phyloP scores from a whole-genome alignment of 2,888 invertebrate genomes.

The Drosophila meridionalis region DNA sequence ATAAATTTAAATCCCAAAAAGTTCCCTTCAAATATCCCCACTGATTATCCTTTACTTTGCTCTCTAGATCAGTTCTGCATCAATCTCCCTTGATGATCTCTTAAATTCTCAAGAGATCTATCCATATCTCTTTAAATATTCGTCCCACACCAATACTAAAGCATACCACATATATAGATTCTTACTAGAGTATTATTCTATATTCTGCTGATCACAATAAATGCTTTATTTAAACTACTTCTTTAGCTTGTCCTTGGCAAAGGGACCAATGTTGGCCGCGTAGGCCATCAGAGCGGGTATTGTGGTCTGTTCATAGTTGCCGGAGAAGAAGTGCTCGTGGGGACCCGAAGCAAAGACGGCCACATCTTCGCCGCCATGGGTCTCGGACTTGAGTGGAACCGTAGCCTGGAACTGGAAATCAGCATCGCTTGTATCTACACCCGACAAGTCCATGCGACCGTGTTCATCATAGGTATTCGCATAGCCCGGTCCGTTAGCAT shows the following conservation, averaged over 20 bases:
- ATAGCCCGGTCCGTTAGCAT: slow-evolving; percentile 91
- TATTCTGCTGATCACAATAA: slow-evolving; percentile 17
- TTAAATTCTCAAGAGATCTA: too few species aligned
- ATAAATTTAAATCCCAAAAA: background rate
- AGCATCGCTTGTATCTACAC: slow-evolving; percentile 59
- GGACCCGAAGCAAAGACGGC: slow-evolving; percentile 91
- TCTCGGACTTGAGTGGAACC: slow-evolving; percentile 88
- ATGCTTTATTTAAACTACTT: slow-evolving; percentile 39
- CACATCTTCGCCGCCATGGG: slow-evolving; percentile 92
- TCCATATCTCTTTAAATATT: too few species aligned
- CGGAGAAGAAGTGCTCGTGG: slow-evolving; percentile 91
- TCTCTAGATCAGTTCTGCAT: background rate
- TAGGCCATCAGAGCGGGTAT: slow-evolving; percentile 91
- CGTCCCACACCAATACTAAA: background rate
- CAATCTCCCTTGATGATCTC: background rate
- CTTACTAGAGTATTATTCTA: slow-evolving; percentile 11
- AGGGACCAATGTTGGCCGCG: slow-evolving; percentile 89
- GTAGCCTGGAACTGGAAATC: slow-evolving; percentile 86
- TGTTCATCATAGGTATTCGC: slow-evolving; percentile 66
- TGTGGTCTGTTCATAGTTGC: slow-evolving; percentile 91
- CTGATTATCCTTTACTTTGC: background rate
- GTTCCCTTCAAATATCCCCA: too few species aligned
- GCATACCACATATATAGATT: background rate
- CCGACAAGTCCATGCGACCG: slow-evolving; percentile 68
- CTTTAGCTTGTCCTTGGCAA: slow-evolving; percentile 50